A percentile compares a stretch with the other conserved stretches of the same genome.
These are phyloP conservation scores for Pygmarrhopalites habei DNA, from an alignment of 1,140 invertebrate species.

Conservation along the genomic window DNA sequence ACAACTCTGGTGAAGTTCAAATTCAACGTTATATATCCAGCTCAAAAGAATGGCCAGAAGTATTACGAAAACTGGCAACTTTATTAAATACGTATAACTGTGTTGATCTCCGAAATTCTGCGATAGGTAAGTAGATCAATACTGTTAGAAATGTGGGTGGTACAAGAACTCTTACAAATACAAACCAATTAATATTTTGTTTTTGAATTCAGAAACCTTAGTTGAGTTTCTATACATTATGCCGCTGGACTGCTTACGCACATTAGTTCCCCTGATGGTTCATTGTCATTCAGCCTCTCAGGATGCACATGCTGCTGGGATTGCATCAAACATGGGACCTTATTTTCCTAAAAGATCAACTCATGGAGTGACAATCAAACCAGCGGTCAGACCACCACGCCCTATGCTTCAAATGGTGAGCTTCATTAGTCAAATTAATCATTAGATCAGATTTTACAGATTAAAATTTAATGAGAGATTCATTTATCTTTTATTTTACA, in stretches of 20 bases:
- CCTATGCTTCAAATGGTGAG: slow-evolving; percentile 87
- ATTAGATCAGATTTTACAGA: too few relatives aligned
- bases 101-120: slow-evolving; percentile 69
- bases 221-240: slow-evolving; percentile 76
- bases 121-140: slow-evolving; percentile 58
- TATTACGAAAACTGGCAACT: slow-evolving; percentile 72
- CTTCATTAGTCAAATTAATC: too few relatives aligned
- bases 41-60: slow-evolving; percentile 73
- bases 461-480: too few relatives aligned
- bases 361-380: slow-evolving; percentile 38
- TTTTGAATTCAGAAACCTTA: slow-evolving; percentile 69
- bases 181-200: too few relatives aligned
- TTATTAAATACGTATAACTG: slow-evolving; percentile 84
- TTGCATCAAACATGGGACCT: slow-evolving; percentile 26
- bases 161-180: too few relatives aligned
- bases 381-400: slow-evolving; percentile 56
- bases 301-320: slow-evolving; percentile 52
- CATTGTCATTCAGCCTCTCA: slow-evolving; percentile 73
- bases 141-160: too few relatives aligned
- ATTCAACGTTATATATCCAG: slow-evolving; percentile 42
- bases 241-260: slow-evolving; percentile 69
- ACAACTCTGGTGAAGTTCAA: slow-evolving; percentile 41
- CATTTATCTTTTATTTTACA: too few relatives aligned
- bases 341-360: slow-evolving; percentile 44
- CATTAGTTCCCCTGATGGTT: slow-evolving; percentile 71